Base-by-base conservation (phyloP, 2,888 invertebrate genomes). In the Blomia tropicalis region DNA sequence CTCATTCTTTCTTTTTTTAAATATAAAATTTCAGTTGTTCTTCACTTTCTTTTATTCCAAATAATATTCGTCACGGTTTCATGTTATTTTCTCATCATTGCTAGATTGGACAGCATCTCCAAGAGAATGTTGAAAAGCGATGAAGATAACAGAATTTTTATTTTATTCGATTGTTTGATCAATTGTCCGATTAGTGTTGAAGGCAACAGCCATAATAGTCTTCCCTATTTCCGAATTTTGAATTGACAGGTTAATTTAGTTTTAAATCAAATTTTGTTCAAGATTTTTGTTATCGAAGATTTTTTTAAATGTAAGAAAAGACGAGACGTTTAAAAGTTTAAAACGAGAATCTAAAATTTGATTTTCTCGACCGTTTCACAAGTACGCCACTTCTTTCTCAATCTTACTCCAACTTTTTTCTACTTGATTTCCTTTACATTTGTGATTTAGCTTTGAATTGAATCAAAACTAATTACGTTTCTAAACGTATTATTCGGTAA, bases 211-310 rank as follows among this genome's bases (percentile, higher is more conserved):
- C n/a, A n/a, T n/a, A n/a, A n/a, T n/a, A n/a, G n/a, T n/a, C n/a
- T n/a, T n/a, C n/a, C n/a, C n/a, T n/a, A n/a, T n/a, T n/a, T n/a
- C n/a, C n/a, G n/a, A n/a, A 22, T 47, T 47, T 19, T 47, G 14
- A 7, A 47, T 47, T 47, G 51, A 47, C 51, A 47, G 51, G 51
- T 47, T 47, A 47, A 47, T 47, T 47, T 47, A 47, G 5, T 47
- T 47, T 47, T 47, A 47, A 47, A 47, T 47, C 22, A 47, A 47
- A 25, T 47, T 7, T 47, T 19, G n/a, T n/a, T n/a, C n/a, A n/a
- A n/a, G n/a, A 41, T 41, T 17, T 41, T 41, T 17, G 14, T 41
- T 41, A 41, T 41, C n/a, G 41, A 14, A 41, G n/a, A 41, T 14
- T 41, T 41, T 41, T 17, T 41, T 41, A 41, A 41, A 41, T 41